A percentile compares a stretch with the other conserved stretches of the same genome.
phyloP scores from a whole-genome alignment of 2,888 invertebrate species.

The Brachynemurus nebulosus region DNA sequence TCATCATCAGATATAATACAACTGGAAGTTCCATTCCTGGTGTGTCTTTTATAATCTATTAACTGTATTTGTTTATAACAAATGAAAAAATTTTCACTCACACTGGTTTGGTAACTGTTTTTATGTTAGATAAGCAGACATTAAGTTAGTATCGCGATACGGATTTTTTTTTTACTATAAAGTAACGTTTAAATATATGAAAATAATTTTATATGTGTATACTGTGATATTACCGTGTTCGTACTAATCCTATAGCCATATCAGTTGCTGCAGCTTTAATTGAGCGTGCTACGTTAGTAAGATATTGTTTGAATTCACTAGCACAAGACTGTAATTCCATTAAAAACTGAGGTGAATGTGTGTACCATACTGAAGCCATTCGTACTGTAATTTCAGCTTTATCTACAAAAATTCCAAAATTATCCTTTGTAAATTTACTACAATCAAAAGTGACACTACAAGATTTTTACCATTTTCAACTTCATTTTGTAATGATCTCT shows the following conservation, averaged over 20 bases:
- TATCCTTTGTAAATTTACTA: conserved; percentile 11
- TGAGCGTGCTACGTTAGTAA: conserved; percentile 69
- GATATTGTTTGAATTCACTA: conserved; percentile 79
- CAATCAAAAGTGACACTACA: neutral
- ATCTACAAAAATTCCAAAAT: conserved; percentile 22
- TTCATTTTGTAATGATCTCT: conserved; percentile 23
- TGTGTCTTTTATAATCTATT: too few relatives aligned
- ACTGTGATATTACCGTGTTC: conserved; percentile 47
- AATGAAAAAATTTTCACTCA: too few relatives aligned
- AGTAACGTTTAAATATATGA: too few relatives aligned
- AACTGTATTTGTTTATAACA: too few relatives aligned
- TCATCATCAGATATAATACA: too few relatives aligned
- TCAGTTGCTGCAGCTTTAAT: conserved; percentile 85
- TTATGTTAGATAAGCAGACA: too few relatives aligned
- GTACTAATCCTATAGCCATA: conserved; percentile 81
- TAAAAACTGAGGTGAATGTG: conserved; percentile 78
- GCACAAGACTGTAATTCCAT: conserved; percentile 78
- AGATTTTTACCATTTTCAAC: conserved; percentile 16
- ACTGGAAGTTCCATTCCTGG: too few relatives aligned
- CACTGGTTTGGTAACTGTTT: too few relatives aligned
- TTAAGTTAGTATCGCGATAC: too few relatives aligned
- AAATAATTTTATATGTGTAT: conserved; percentile 1
- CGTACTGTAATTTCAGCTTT: conserved; percentile 34
- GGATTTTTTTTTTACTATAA: too few relatives aligned
- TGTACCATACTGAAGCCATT: conserved; percentile 88